These are phyloP conservation scores for Diachrysia chrysitis DNA, from an alignment of 2,888 invertebrate species.

Conservation along the genomic window DNA sequence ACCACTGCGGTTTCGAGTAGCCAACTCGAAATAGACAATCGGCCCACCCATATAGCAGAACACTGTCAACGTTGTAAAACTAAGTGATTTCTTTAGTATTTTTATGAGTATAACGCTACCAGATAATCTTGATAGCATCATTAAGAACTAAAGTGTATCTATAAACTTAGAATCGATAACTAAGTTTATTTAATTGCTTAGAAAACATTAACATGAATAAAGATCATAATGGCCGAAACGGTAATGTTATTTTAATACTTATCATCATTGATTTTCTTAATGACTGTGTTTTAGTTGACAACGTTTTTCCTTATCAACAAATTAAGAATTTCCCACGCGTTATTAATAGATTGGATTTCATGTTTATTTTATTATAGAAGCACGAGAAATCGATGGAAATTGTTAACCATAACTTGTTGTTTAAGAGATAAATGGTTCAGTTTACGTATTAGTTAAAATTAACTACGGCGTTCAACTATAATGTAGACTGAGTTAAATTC, in stretches of 20 bases:
- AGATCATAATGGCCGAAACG: constrained; percentile 40
- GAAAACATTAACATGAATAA: constrained; percentile 55
- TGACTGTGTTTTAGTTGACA: constrained; percentile 21
- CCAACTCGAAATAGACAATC: constrained; percentile 78
- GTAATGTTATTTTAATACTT: constrained; percentile 36
- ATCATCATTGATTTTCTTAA: constrained; percentile 31
- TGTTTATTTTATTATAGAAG: constrained; percentile 14
- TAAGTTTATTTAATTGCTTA: constrained; percentile 67
- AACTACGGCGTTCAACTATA: constrained; percentile 5
- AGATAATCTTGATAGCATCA: constrained; percentile 56
- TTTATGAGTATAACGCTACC: constrained; percentile 73
- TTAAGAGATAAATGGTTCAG: constrained; percentile 33
- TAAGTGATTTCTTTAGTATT: constrained; percentile 73
- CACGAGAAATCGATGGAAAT: constrained; percentile 30
- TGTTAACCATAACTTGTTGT: constrained; percentile 31
- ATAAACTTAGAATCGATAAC: constrained; percentile 52
- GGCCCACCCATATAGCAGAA: constrained; percentile 81
- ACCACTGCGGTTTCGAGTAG: constrained; percentile 78
- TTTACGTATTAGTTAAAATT: constrained; percentile 32
- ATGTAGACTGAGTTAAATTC: constrained; percentile 1
- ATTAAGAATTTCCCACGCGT: constrained; percentile 49
- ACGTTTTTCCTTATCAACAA: constrained; percentile 22
- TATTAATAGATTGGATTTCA: constrained; percentile 23
- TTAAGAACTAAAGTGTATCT: not conserved
- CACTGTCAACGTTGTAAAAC: constrained; percentile 77